A percentile compares a stretch with the other conserved stretches of the same genome.
phyloP scores from a whole-genome alignment of 2,797 vertebrate genomes.

The Sebastes diploproa region DNA sequence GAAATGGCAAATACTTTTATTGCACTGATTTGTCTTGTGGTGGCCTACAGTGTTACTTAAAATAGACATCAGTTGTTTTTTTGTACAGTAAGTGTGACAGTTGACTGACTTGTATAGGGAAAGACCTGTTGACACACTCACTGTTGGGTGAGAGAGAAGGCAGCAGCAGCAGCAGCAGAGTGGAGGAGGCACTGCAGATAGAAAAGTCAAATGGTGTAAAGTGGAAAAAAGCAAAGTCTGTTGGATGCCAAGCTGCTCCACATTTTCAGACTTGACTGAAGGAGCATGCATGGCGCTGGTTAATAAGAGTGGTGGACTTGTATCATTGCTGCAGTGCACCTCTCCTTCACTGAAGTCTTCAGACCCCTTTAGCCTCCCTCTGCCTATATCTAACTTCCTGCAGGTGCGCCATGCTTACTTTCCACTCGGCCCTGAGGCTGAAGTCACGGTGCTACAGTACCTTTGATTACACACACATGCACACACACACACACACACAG shows the following conservation, averaged over 20 bases:
- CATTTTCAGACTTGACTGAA: neutral
- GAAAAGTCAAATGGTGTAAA: neutral
- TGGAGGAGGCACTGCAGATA: neutral
- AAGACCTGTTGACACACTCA: slow-evolving; percentile 1
- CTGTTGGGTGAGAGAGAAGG: neutral
- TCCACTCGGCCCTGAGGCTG: slow-evolving; percentile 43
- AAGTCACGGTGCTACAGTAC: slow-evolving; percentile 30
- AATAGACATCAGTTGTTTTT: neutral
- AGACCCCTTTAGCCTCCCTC: slow-evolving; percentile 19
- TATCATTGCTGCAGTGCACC: neutral
- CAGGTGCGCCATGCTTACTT: slow-evolving; percentile 60
- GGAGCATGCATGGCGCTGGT: neutral
- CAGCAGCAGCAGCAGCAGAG: neutral
- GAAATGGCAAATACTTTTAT: neutral
- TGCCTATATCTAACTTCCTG: slow-evolving; percentile 44
- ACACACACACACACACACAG: slow-evolving; percentile 14
- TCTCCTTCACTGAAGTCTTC: slow-evolving; percentile 6
- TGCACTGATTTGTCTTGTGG: neutral
- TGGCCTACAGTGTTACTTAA: neutral
- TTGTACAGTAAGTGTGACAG: neutral
- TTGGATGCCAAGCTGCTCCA: neutral
- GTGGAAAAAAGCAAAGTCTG: neutral
- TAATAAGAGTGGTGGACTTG: neutral
- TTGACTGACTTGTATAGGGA: neutral
- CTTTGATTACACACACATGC: slow-evolving; percentile 33